Evolutionary conservation across 2,797 vertebrate species (phyloP).

Genomic region (Xenentodon cancila): DNA sequence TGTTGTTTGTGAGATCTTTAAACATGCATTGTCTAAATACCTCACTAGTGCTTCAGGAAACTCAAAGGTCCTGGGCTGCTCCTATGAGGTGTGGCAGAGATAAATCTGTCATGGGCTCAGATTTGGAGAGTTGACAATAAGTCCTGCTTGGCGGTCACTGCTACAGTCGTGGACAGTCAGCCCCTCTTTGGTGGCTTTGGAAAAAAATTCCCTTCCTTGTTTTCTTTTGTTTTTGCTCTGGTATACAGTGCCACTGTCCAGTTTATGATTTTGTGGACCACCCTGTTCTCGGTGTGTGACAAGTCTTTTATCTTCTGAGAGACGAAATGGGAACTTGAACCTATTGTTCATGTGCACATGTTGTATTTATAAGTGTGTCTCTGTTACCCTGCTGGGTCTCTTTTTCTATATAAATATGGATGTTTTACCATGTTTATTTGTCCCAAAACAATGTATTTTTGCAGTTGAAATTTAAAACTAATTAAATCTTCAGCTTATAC

Average conservation of each 20-base stretch:
- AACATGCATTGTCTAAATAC: slow-evolving; percentile 42
- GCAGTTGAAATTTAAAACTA: too few relatives aligned
- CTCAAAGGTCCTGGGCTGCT: slow-evolving; percentile 29
- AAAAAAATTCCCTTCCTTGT: slow-evolving; percentile 23
- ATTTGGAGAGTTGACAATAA: slow-evolving; percentile 39
- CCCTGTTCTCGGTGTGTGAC: slow-evolving; percentile 22
- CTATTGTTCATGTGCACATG: slow-evolving; percentile 2
- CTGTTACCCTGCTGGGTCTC: neutral
- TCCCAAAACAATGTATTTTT: too few relatives aligned
- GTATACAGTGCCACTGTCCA: slow-evolving; percentile 2
- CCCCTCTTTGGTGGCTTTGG: slow-evolving; percentile 26
- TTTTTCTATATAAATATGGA: neutral
- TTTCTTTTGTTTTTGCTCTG: slow-evolving; percentile 34
- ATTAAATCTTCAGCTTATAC: too few relatives aligned
- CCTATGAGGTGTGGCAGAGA: slow-evolving; percentile 50
- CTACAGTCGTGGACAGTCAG: slow-evolving; percentile 41
- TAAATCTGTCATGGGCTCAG: slow-evolving; percentile 55
- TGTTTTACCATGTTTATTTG: too few relatives aligned
- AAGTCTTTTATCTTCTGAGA: slow-evolving; percentile 12
- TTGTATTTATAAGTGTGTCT: neutral
- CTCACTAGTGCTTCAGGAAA: slow-evolving; percentile 37
- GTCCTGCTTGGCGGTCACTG: slow-evolving; percentile 31
- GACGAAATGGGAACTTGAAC: slow-evolving; percentile 21
- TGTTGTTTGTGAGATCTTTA: slow-evolving; percentile 47
- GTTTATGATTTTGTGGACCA: slow-evolving; percentile 35